Evolutionary conservation across 2,888 invertebrate species (phyloP), one percentile per base, ranked within the genome.

Genomic region (Malachius bipustulatus): DNA sequence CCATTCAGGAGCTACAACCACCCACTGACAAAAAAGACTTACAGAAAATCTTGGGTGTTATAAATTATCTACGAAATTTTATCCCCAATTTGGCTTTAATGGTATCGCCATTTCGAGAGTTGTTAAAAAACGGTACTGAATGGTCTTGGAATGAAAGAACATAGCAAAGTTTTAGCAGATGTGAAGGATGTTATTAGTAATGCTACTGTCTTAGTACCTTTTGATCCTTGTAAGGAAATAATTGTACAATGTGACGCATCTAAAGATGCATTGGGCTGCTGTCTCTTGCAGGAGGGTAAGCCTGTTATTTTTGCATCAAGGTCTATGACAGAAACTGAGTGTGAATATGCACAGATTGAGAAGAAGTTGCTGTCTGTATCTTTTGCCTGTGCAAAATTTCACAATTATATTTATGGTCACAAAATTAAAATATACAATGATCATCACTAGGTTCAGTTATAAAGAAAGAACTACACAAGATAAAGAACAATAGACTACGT

Each of bases 291-390:
- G 39, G 26, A 44, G n/a, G 35, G 34, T 10, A 33, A 40, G 26
- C 43, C 45, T 14, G 28, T 45, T 13, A 35, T 34, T n/a, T 44
- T 34, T 28, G 40, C 40, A 3, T 48, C 47, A 14, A 24, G 40
- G 24, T 16, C 32, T 24, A 39, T 47, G 34, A 46, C 33, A 15
- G 32, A 35, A 10, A 27, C 27, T 10, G 39, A 47, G 39, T 14
- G 32, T 11, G 49, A 39, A n/a, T 56, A 50, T 38, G 45, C 51
- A 12, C 52, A 53, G 38, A 55, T 57, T 4, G 55, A 56, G 36
- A 56, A 57, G 39, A 54, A 57, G 36, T 33, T 49, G 3, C 33
- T 56, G n/a, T 51, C 52, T 1, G 51, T 57, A 19, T 43, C 41
- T 3, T 52, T 50, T 39, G 48, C 45, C 1, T 47, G 48, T 30